Conservation (phyloP, 2,113 vertebrate genomes). For the Laterallus jamaicensis region DNA sequence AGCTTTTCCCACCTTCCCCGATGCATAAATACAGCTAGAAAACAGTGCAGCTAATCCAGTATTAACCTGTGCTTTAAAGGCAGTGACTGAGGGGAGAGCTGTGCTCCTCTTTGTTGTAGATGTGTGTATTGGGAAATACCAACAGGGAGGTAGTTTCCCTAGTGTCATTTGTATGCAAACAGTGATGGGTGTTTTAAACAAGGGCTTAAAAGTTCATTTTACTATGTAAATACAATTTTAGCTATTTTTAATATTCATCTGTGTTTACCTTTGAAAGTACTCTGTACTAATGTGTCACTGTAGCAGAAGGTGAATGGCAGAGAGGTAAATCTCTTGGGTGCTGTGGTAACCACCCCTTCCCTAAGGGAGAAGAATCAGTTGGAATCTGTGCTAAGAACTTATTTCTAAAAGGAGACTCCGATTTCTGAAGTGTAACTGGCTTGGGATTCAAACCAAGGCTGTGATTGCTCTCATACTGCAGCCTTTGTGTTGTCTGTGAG, state of each 20-base stretch:
- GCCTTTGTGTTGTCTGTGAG: constrained; percentile 7
- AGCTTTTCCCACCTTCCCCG: background rate
- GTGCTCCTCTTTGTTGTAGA: background rate
- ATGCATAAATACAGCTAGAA: background rate
- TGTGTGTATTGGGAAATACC: background rate
- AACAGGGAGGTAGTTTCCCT: background rate
- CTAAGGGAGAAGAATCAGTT: background rate
- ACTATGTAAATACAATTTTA: background rate
- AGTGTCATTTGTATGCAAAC: background rate
- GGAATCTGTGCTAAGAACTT: background rate
- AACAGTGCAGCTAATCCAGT: background rate
- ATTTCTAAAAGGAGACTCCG: background rate
- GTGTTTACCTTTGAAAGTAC: background rate
- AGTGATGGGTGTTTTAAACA: background rate
- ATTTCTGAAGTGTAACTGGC: background rate
- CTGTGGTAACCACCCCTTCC: background rate
- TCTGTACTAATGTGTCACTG: background rate
- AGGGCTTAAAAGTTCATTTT: background rate
- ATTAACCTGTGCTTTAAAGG: background rate
- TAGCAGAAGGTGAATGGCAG: background rate
- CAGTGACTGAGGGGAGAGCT: background rate
- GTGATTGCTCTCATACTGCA: background rate
- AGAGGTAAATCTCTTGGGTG: background rate
- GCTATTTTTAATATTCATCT: background rate
- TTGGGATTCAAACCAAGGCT: background rate